Evolutionary conservation across 2,113 vertebrate genomes (phyloP).

Genomic region (Myotis davidii): DNA sequence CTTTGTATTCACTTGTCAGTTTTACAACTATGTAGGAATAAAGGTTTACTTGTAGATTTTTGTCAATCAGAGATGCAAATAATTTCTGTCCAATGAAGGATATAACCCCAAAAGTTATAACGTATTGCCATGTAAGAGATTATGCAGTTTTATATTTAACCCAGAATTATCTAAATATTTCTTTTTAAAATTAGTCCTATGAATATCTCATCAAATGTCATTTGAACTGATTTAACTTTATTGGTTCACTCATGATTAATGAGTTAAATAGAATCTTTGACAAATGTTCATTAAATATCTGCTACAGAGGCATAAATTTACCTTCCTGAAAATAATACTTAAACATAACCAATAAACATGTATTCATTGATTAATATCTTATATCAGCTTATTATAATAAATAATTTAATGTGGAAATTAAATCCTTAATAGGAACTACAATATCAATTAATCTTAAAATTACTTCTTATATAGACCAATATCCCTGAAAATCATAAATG

Average conservation of each 20-base stretch:
- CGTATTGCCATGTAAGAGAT: neutral
- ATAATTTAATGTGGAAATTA: neutral
- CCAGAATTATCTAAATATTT: neutral
- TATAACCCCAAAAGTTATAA: neutral
- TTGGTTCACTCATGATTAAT: neutral
- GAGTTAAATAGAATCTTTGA: neutral
- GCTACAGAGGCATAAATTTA: neutral
- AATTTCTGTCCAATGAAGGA: neutral
- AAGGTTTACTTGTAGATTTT: neutral
- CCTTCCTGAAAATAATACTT: slow-evolving; percentile 30
- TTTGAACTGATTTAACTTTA: neutral
- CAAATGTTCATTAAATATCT: neutral
- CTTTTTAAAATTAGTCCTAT: neutral
- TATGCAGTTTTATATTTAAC: neutral
- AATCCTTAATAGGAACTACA: neutral
- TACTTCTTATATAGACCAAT: neutral
- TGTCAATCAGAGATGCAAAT: neutral
- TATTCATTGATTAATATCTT: neutral
- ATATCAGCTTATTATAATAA: neutral
- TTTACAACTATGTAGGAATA: neutral
- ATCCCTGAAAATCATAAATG: neutral
- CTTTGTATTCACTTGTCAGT: neutral
- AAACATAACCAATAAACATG: neutral
- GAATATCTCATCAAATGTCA: neutral
- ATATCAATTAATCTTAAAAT: slow-evolving; percentile 37